Evolutionary conservation across 2,888 invertebrate genomes (phyloP).

Genomic region (Branchinecta sandiegonensis): DNA sequence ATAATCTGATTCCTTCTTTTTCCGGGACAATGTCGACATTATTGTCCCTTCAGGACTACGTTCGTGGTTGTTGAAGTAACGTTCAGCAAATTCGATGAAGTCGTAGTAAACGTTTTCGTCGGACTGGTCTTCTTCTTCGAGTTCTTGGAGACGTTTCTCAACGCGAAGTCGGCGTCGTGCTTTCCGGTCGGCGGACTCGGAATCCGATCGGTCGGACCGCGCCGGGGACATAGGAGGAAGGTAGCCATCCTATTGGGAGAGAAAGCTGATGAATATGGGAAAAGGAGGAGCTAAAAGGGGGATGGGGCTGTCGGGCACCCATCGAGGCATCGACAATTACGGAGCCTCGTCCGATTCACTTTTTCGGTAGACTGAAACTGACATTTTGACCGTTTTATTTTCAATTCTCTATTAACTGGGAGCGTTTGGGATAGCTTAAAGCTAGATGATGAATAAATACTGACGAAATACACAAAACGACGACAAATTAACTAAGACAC

Average conservation of each 20-base stretch:
- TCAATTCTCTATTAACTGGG: too few relatives aligned
- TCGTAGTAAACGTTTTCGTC: slow-evolving; percentile 50
- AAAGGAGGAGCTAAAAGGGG: too few relatives aligned
- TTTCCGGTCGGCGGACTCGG: slow-evolving; percentile 44
- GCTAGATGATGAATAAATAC: too few relatives aligned
- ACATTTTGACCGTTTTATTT: too few relatives aligned
- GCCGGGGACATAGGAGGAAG: not conserved
- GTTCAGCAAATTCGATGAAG: slow-evolving; percentile 82
- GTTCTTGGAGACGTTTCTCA: slow-evolving; percentile 67
- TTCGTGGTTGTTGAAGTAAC: slow-evolving; percentile 79
- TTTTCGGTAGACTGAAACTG: too few relatives aligned
- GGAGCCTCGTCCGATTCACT: too few relatives aligned
- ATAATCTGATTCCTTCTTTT: slow-evolving; percentile 16
- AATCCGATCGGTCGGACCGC: not conserved
- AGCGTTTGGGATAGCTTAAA: too few relatives aligned
- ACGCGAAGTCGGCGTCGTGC: slow-evolving; percentile 68
- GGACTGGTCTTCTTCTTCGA: slow-evolving; percentile 44
- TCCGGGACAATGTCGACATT: slow-evolving; percentile 18
- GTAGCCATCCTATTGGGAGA: not conserved
- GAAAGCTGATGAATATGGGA: too few relatives aligned
- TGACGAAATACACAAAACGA: too few relatives aligned
- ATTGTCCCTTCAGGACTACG: slow-evolving; percentile 57
- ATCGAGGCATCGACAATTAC: too few relatives aligned
- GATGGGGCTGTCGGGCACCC: too few relatives aligned
- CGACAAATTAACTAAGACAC: too few relatives aligned